Conservation (phyloP, 1,140 invertebrate genomes). For the Trichomalopsis sarcophagae region DNA sequence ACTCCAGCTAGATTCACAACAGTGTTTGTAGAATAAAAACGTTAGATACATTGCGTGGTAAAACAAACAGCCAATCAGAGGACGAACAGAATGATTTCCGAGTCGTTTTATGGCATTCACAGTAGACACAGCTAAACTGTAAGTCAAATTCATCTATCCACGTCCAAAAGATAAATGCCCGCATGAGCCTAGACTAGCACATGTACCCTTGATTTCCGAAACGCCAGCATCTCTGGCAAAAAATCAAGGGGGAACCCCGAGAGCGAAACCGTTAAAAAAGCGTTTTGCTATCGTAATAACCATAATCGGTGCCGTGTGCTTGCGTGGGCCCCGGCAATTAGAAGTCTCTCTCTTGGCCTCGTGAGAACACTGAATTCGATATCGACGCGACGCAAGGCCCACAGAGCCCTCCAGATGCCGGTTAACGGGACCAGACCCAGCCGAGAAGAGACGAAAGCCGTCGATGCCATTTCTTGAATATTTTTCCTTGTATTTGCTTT, state of each 20-base stretch:
- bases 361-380: constrained; percentile 27
- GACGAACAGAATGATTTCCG: too few relatives aligned
- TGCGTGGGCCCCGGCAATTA: constrained; percentile 33
- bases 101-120: too few relatives aligned
- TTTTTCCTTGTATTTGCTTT: not conserved
- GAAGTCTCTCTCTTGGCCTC: not conserved
- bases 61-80: too few relatives aligned
- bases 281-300: constrained; percentile 14
- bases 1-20: too few relatives aligned
- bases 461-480: not conserved
- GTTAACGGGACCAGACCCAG: constrained; percentile 19
- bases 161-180: too few relatives aligned
- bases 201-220: not conserved
- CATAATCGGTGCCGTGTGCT: constrained; percentile 25
- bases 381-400: not conserved
- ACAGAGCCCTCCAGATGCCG: not conserved
- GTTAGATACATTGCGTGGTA: too few relatives aligned
- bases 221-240: too few relatives aligned
- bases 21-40: too few relatives aligned
- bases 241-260: not conserved
- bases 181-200: too few relatives aligned
- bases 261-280: not conserved
- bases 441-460: not conserved
- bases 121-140: too few relatives aligned
- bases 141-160: too few relatives aligned